Percentiles rank a stretch among this genome's conserved stretches.
phyloP scores from a whole-genome alignment of 2,888 invertebrate genomes.

The Polyommatus iphigenia region DNA sequence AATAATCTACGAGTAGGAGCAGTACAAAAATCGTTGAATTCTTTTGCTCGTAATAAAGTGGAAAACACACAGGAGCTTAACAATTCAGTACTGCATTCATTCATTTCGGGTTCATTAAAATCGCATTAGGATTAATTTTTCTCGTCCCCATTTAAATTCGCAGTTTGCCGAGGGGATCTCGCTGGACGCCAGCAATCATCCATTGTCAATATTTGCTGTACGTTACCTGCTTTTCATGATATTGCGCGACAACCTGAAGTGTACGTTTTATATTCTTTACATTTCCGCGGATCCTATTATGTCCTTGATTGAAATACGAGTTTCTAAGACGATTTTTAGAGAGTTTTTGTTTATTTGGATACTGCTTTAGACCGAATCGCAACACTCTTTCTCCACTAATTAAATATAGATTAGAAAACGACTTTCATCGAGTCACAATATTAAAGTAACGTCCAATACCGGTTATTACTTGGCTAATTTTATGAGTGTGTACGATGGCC shows the following conservation, averaged over 20 bases:
- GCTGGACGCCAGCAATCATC: conserved; percentile 74
- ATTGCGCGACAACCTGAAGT: conserved; percentile 45
- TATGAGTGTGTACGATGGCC: conserved; percentile 39
- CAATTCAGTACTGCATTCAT: conserved; percentile 77
- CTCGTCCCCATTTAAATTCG: conserved; percentile 78
- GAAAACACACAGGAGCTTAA: conserved; percentile 68
- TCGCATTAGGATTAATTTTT: conserved; percentile 81
- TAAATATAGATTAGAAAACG: conserved; percentile 22
- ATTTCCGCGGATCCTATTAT: conserved; percentile 34
- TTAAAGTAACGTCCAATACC: background rate
- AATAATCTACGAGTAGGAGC: background rate
- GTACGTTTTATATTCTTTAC: conserved; percentile 38
- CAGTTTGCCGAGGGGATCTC: conserved; percentile 73
- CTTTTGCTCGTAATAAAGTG: conserved; percentile 52
- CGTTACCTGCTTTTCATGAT: conserved; percentile 68
- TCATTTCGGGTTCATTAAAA: conserved; percentile 79
- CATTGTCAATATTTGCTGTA: conserved; percentile 74
- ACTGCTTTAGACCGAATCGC: background rate
- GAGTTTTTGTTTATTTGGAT: background rate
- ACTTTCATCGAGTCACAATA: conserved; percentile 17
- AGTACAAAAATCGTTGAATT: conserved; percentile 42
- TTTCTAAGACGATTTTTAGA: background rate
- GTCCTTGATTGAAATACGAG: conserved; percentile 20
- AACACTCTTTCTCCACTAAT: background rate
- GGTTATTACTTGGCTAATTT: conserved; percentile 32